Evolutionary conservation across 2,797 vertebrate genomes (phyloP).

Genomic region (Gymnoscopelus microlampas): DNA sequence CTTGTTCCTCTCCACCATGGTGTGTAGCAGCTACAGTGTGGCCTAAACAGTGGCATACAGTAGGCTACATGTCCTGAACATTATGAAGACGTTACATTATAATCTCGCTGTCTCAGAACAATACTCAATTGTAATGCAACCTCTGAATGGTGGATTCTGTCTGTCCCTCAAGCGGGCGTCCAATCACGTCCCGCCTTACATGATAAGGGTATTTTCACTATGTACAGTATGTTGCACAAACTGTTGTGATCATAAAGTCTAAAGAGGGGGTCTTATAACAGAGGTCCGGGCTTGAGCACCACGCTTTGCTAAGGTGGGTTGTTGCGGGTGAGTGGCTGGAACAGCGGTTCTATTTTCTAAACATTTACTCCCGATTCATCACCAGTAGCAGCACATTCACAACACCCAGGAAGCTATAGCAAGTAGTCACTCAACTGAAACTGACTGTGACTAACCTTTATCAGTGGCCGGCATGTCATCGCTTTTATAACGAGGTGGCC

Average conservation of each 20-base stretch:
- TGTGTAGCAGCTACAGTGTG: constrained; percentile 3
- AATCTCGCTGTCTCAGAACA: constrained; percentile 63
- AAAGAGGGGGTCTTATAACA: constrained; percentile 51
- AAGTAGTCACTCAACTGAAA: constrained; percentile 61
- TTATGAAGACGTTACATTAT: constrained; percentile 70
- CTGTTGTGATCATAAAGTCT: constrained; percentile 63
- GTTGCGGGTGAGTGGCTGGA: constrained; percentile 71
- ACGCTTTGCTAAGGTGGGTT: constrained; percentile 64
- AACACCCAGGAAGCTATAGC: constrained; percentile 83
- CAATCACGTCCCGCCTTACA: constrained; percentile 85
- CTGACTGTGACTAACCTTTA: constrained; percentile 38
- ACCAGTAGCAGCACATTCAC: constrained; percentile 37
- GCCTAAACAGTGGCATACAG: constrained; percentile 22
- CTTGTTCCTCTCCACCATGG: background rate
- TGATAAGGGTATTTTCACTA: constrained; percentile 83
- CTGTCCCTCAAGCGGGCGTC: constrained; percentile 83
- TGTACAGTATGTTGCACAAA: constrained; percentile 81
- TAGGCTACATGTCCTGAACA: constrained; percentile 50
- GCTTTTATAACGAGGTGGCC: constrained; percentile 2
- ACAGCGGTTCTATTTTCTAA: constrained; percentile 21
- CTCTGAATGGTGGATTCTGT: constrained; percentile 74
- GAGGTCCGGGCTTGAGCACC: constrained; percentile 31
- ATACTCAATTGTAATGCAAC: constrained; percentile 74
- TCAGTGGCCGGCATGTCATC: constrained; percentile 17
- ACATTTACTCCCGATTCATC: constrained; percentile 54